These are phyloP conservation scores for Paracanthobrama guichenoti DNA, from an alignment of 2,113 vertebrate genomes.

Conservation along the genomic window DNA sequence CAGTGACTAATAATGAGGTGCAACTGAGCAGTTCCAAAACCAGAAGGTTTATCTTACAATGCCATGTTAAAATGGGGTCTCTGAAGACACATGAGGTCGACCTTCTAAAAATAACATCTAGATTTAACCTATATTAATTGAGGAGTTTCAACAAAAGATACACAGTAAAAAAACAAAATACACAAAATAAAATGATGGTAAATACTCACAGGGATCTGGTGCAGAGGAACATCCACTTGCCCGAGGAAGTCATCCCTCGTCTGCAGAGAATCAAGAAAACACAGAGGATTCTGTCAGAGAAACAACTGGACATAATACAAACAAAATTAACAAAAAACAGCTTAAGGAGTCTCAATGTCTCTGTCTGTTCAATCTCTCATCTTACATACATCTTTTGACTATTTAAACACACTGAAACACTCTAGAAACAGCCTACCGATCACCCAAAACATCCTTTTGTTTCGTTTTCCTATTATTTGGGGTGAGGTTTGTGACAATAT, in stretches of 20 bases:
- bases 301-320: background rate
- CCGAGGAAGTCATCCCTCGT: constrained; percentile 98
- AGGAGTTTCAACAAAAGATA: background rate
- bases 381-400: too few species aligned
- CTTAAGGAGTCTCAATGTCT: background rate
- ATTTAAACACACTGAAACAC: too few species aligned
- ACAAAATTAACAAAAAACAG: background rate
- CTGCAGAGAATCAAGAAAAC: constrained; percentile 66
- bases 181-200: background rate
- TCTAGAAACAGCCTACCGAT: too few species aligned
- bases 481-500: too few species aligned
- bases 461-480: too few species aligned
- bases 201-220: constrained; percentile 91
- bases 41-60: background rate
- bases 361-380: too few species aligned
- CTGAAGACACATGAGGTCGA: background rate
- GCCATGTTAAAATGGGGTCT: background rate
- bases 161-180: background rate
- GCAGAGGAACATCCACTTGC: constrained; percentile 94
- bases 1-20: constrained; percentile 1
- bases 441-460: too few species aligned
- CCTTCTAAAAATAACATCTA: background rate
- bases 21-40: background rate
- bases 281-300: background rate
- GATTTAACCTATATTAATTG: background rate